These are phyloP conservation scores for Cephus pulcher DNA, from an alignment of 2,888 invertebrate genomes.

Conservation along the genomic window DNA sequence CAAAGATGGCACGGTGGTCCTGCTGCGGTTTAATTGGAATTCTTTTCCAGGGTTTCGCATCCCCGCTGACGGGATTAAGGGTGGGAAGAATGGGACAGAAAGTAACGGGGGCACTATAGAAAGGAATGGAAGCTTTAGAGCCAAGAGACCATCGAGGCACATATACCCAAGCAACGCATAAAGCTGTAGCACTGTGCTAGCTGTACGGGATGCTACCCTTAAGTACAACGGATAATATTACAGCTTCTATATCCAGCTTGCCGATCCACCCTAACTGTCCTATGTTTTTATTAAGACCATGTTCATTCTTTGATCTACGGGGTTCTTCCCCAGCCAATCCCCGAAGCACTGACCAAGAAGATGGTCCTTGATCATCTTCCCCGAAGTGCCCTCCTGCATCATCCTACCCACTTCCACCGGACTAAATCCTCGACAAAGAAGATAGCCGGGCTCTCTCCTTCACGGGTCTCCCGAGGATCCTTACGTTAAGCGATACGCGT, in stretches of 20 bases:
- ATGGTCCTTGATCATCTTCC: conserved; percentile 7
- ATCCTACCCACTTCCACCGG: neutral
- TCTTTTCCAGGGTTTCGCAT: conserved; percentile 21
- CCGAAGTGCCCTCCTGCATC: neutral
- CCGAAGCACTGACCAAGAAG: neutral
- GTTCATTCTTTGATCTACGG: neutral
- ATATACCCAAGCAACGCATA: neutral
- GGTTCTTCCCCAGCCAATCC: neutral
- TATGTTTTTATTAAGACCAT: neutral
- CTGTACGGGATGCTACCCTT: neutral
- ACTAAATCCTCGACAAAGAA: neutral
- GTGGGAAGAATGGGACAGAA: neutral
- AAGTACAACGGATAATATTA: neutral
- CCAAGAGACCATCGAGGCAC: neutral
- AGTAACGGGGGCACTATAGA: neutral
- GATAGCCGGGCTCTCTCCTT: neutral
- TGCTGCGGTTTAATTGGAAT: conserved; percentile 38
- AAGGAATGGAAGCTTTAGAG: neutral
- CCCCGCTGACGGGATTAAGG: conserved; percentile 1
- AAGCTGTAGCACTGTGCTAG: neutral
- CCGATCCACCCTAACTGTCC: neutral
- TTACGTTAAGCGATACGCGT: neutral
- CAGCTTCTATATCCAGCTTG: neutral
- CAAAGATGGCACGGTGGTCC: conserved; percentile 18
- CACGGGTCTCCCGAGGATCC: neutral